Evolutionary conservation across 2,113 vertebrate species (phyloP).

Genomic region (Pandion haliaetus): DNA sequence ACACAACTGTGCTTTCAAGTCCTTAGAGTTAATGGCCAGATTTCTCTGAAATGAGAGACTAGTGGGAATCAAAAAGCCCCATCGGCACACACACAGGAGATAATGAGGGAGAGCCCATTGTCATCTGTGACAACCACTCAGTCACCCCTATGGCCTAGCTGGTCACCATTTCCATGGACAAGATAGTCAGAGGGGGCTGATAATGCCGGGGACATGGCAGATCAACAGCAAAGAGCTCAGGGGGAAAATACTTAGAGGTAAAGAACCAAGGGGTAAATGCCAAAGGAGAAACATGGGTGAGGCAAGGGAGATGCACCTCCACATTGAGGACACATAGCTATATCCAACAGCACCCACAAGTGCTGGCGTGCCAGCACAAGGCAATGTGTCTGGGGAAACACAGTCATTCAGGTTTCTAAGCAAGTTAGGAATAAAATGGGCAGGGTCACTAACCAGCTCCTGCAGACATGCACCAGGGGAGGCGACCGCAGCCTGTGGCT

Average conservation of each 20-base stretch:
- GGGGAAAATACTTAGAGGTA: neutral
- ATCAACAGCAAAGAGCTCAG: neutral
- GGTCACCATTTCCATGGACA: neutral
- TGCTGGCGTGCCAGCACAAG: neutral
- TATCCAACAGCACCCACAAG: neutral
- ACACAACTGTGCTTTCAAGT: neutral
- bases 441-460: neutral
- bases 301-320: neutral
- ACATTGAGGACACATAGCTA: rapidly evolving
- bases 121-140: neutral
- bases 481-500: neutral
- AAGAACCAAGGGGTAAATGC: neutral
- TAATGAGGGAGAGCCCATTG: neutral
- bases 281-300: neutral
- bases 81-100: neutral
- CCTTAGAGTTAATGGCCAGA: neutral
- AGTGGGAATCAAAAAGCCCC: neutral
- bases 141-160: neutral
- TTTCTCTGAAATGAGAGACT: neutral
- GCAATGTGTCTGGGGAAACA: neutral
- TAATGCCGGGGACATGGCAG: neutral
- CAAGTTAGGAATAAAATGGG: neutral
- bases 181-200: neutral
- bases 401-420: neutral
- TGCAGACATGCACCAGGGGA: neutral